phyloP scores from a whole-genome alignment of 2,797 vertebrate species.

The Lindbergichthys nudifrons region DNA sequence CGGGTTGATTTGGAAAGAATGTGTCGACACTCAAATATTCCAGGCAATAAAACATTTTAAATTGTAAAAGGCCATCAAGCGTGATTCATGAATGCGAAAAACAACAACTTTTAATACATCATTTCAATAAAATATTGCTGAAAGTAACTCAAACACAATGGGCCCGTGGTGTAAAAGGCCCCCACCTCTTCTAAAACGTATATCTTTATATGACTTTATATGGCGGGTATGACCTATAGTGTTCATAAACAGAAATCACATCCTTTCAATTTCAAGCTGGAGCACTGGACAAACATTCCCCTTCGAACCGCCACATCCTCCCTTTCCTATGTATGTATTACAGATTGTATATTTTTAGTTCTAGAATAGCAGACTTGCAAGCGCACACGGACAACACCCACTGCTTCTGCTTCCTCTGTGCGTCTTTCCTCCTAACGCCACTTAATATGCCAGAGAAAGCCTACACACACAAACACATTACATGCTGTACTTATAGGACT shows the following conservation, averaged over 20 bases:
- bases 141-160: too few species aligned
- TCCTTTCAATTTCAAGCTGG: background rate
- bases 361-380: conserved; percentile 21
- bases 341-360: conserved; percentile 42
- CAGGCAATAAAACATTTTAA: background rate
- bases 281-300: background rate
- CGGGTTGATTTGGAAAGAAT: too few species aligned
- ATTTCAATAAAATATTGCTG: too few species aligned
- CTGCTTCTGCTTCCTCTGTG: conserved; percentile 52
- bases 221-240: conserved; percentile 27
- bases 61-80: background rate
- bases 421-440: conserved; percentile 24
- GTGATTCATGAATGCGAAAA: background rate
- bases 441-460: conserved; percentile 16
- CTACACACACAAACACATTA: conserved; percentile 8
- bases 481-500: too few species aligned
- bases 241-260: background rate
- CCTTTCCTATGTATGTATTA: conserved; percentile 15
- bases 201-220: too few species aligned
- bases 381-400: conserved; percentile 28
- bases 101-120: background rate
- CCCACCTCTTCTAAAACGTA: too few species aligned
- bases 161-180: too few species aligned
- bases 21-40: background rate
- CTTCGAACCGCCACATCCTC: conserved; percentile 72